A percentile compares a stretch with the other conserved stretches of the same genome.
phyloP scores from a whole-genome alignment of 2,888 invertebrate species.

The Ditula angustiorana region DNA sequence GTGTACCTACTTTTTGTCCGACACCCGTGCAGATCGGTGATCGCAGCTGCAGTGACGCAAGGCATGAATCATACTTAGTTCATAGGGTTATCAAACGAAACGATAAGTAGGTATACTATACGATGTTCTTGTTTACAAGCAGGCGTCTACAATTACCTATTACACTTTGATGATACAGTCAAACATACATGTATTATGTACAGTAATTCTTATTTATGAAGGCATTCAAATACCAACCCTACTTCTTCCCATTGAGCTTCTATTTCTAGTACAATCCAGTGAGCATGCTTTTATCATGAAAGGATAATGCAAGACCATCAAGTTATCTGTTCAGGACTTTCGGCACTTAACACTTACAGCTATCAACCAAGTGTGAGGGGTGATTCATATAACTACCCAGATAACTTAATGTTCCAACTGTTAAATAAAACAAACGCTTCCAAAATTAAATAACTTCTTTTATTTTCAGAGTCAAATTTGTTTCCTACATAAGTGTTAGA shows the following conservation, averaged over 20 bases:
- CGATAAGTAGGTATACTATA: not conserved
- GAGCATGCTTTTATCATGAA: not conserved
- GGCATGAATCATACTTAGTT: constrained; percentile 5
- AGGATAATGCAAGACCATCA: not conserved
- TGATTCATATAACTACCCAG: not conserved
- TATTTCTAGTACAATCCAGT: not conserved
- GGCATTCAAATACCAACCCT: not conserved
- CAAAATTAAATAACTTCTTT: constrained; percentile 86
- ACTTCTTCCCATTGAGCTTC: too few species aligned
- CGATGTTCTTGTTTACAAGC: not conserved
- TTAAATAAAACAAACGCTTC: constrained; percentile 76
- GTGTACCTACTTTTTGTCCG: not conserved
- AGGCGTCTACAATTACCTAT: not conserved
- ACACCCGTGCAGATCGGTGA: not conserved
- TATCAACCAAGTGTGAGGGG: not conserved
- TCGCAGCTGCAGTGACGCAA: constrained; percentile 13
- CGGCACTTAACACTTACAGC: not conserved
- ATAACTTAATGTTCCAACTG: not conserved
- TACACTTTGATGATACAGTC: too few species aligned
- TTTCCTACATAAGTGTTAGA: constrained; percentile 85
- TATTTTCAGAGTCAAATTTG: constrained; percentile 85
- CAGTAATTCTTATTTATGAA: too few species aligned
- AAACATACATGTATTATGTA: too few species aligned
- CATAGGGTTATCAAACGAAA: constrained; percentile 14
- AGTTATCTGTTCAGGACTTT: not conserved